phyloP scores from a whole-genome alignment of 2,113 vertebrate genomes.

The Chamaea fasciata region DNA sequence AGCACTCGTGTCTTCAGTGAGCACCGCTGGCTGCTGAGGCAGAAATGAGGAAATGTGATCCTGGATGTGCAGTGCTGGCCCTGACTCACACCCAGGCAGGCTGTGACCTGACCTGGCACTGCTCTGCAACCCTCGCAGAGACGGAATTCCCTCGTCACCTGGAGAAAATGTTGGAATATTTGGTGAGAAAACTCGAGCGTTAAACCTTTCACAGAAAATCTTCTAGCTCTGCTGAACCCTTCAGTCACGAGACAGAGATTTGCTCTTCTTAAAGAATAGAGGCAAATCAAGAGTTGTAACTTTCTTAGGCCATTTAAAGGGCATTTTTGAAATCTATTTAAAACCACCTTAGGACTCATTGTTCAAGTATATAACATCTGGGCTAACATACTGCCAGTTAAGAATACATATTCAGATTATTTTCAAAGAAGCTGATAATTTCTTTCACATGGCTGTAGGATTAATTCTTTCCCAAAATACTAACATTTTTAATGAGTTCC shows the following conservation, averaged over 20 bases:
- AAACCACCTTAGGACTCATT: not conserved
- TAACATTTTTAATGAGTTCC: slow-evolving; percentile 21
- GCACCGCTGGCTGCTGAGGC: not conserved
- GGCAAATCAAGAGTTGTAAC: not conserved
- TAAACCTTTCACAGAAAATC: not conserved
- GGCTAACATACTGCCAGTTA: not conserved
- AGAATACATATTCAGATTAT: not conserved
- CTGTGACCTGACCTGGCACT: not conserved
- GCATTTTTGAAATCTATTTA: not conserved
- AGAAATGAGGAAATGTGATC: not conserved
- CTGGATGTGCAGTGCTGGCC: not conserved
- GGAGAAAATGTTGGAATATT: not conserved
- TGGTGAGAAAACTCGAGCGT: not conserved
- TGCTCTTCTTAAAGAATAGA: not conserved
- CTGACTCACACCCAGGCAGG: not conserved
- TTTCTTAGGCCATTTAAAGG: not conserved
- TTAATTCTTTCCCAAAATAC: slow-evolving; percentile 45
- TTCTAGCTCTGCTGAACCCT: not conserved
- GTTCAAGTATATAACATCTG: not conserved
- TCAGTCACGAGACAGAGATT: not conserved
- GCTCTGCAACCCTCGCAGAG: not conserved
- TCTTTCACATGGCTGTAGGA: slow-evolving; percentile 44
- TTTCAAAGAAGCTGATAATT: slow-evolving; percentile 53
- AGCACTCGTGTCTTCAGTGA: not conserved
- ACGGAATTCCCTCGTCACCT: rapidly evolving